Evolutionary conservation across 2,113 vertebrate genomes (phyloP), one percentile per base, ranked within the genome.

Genomic region (Sinocyclocheilus maitianheensis): DNA sequence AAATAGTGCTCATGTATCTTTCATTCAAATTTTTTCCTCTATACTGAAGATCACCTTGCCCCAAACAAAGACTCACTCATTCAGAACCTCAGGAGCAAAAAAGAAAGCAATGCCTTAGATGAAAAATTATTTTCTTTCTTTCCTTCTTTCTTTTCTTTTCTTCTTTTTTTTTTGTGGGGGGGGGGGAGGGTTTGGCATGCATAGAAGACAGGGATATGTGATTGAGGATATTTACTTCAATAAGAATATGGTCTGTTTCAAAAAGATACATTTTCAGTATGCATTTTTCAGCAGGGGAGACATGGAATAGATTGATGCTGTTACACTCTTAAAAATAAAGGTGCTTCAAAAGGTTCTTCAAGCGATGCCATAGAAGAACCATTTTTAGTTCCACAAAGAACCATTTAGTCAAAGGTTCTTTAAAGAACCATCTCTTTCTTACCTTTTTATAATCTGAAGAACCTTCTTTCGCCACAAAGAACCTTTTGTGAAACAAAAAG

Each of bases 1-100:
- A 83, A 83, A 83, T 55, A 83, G 51, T 12, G 11, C 51, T 83
- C 81, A 83, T 74, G 81, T 83, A 72, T 83, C 67, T 83, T 83
- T 83, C 48, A 83, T 83, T 74, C 6, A 83, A 55, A 72, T 74
- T 12, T 37, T 74, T 83, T 74, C 34, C 46, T 37, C 24, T 82
- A 5, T 83, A 34, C 30, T 83, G 51, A 83, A 83, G 65, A 74
- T 83, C 81, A 83, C 81, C 81, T 83, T 83, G 67, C 48, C 30
- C 51, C 46, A 72, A 83, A 72, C 67, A 58, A 71, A 72, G 67
- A 40, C 63, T 69, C 62, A 69, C 24, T 69, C 80, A 67, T 69
- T 82, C 43, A 82, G 80, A 83, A 83, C 81, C 81, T 67, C 4
- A 22, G 43, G 46, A 18, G 43, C 2, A 55, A 71, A 69, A 55